Evolutionary conservation across 2,888 invertebrate species (phyloP).

Genomic region (Aproaerema taeniolella): DNA sequence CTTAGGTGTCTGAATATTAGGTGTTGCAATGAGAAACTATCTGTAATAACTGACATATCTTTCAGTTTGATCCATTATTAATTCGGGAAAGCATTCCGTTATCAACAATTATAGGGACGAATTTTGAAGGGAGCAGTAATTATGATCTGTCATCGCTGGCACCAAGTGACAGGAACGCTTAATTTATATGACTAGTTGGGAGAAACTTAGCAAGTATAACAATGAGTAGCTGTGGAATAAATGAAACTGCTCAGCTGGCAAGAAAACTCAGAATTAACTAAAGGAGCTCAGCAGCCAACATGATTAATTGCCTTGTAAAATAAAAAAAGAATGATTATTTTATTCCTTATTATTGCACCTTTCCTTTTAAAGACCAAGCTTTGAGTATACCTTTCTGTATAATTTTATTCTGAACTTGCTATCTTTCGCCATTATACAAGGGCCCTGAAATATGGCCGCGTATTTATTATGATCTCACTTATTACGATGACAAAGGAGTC

Average conservation of each 20-base stretch:
- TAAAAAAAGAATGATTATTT: conserved; percentile 31
- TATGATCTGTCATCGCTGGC: conserved; percentile 7
- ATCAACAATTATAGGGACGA: not conserved
- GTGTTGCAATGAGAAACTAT: no score
- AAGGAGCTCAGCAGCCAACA: conserved; percentile 38
- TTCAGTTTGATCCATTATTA: not conserved
- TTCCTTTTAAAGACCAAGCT: not conserved
- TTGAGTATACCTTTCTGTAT: not conserved
- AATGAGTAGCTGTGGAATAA: conserved; percentile 39
- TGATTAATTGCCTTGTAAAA: conserved; percentile 52
- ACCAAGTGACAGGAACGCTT: conserved; percentile 5
- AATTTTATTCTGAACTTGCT: conserved; percentile 6
- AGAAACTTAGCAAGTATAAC: conserved; percentile 13
- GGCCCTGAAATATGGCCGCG: conserved; percentile 3
- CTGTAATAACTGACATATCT: not conserved
- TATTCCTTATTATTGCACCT: conserved; percentile 21
- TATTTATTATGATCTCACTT: conserved; percentile 3
- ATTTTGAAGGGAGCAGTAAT: not conserved
- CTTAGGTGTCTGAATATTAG: no score
- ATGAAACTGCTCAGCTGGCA: conserved; percentile 45
- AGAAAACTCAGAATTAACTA: conserved; percentile 36
- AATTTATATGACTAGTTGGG: conserved; percentile 13
- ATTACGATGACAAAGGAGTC: no score
- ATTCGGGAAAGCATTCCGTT: not conserved
- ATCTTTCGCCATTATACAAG: not conserved